Conservation (phyloP, 2,888 invertebrate species). For the Aleiodes testaceus region DNA sequence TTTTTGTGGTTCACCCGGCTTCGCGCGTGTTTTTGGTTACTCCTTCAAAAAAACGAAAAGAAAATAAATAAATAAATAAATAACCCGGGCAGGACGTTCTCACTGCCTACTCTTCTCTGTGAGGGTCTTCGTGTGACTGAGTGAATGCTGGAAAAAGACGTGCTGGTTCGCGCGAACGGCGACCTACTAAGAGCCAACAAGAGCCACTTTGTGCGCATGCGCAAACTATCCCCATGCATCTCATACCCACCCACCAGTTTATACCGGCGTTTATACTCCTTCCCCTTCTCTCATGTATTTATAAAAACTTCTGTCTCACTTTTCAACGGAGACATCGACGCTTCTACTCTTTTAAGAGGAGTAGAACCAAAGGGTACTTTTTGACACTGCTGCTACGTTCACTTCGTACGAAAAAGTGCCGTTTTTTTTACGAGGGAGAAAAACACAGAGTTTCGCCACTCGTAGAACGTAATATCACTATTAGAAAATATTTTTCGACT, state of each 20-base stretch:
- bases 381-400: no score
- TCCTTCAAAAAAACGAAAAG: background rate
- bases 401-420: no score
- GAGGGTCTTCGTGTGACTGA: slow-evolving; percentile 58
- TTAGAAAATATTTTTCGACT: no score
- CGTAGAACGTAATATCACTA: no score
- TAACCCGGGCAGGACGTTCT: background rate
- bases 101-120: slow-evolving; percentile 44
- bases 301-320: background rate
- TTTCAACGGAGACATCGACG: slow-evolving; percentile 35
- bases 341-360: slow-evolving; percentile 1
- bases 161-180: slow-evolving; percentile 56
- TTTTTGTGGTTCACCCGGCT: slow-evolving; percentile 15
- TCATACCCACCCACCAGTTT: slow-evolving; percentile 50
- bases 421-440: no score
- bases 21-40: slow-evolving; percentile 38
- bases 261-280: slow-evolving; percentile 9
- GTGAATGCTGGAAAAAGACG: slow-evolving; percentile 45
- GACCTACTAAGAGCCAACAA: slow-evolving; percentile 60
- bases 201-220: slow-evolving; percentile 49
- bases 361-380: background rate
- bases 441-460: no score
- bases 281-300: slow-evolving; percentile 6
- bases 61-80: background rate
- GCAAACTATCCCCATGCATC: slow-evolving; percentile 34